Percentiles rank a stretch among this genome's conserved stretches.
Evolutionary conservation across 2,888 invertebrate genomes (phyloP).

Genomic region (Thymelicus sylvestris): DNA sequence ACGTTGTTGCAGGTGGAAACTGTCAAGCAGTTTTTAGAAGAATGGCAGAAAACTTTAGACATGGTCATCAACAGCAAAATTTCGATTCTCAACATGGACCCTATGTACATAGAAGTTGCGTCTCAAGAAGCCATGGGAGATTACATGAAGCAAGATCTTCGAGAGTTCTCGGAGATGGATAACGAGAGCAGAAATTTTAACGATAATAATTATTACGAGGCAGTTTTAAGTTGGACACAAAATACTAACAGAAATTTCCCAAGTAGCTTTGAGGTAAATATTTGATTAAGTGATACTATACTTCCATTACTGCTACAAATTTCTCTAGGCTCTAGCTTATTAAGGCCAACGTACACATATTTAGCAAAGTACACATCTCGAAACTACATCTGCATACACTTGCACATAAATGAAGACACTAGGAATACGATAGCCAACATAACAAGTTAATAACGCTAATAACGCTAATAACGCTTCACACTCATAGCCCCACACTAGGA

Average conservation of each 20-base stretch:
- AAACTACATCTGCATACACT: neutral
- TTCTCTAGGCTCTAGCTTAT: conserved; percentile 12
- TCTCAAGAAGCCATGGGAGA: conserved; percentile 74
- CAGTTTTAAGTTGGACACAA: conserved; percentile 59
- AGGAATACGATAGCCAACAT: too few species aligned
- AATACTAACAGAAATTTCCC: conserved; percentile 54
- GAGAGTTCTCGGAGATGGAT: conserved; percentile 63
- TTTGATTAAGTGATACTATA: conserved; percentile 21
- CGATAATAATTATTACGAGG: conserved; percentile 57
- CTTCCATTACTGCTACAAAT: conserved; percentile 10
- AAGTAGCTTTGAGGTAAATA: conserved; percentile 57
- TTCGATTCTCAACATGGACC: conserved; percentile 57
- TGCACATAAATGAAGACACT: neutral
- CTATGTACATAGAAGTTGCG: conserved; percentile 58
- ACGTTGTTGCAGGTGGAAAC: conserved; percentile 63
- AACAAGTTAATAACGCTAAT: too few species aligned
- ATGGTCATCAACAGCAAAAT: conserved; percentile 68
- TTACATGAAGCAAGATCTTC: conserved; percentile 59
- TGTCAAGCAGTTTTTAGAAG: conserved; percentile 68
- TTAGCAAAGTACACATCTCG: neutral
- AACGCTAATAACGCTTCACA: too few species aligned
- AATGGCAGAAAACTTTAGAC: conserved; percentile 72
- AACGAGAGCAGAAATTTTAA: conserved; percentile 58
- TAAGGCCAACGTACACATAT: neutral
- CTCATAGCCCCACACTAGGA: too few species aligned